These are phyloP conservation scores for Tenrec ecaudatus DNA, from an alignment of 2,113 vertebrate species.

Conservation along the genomic window DNA sequence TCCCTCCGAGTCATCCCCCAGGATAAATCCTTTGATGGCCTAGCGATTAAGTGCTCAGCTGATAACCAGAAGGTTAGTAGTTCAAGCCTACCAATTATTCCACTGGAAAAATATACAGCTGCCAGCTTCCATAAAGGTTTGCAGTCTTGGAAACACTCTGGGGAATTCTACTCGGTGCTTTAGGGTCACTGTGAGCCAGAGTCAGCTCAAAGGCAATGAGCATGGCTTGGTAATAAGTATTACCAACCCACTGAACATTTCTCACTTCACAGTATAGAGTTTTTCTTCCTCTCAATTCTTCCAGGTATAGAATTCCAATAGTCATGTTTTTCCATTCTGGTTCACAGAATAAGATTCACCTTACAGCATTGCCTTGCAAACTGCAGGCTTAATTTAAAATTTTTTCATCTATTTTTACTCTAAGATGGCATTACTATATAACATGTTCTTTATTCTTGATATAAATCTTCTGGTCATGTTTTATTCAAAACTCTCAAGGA, in stretches of 20 bases:
- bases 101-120: no score
- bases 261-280: slow-evolving; percentile 44
- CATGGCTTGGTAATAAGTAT: not conserved
- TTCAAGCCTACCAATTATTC: no score
- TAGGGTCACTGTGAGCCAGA: no score
- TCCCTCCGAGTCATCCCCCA: not conserved
- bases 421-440: not conserved
- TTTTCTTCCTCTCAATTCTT: slow-evolving; percentile 29
- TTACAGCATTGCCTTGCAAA: not conserved
- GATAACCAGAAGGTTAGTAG: no score
- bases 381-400: slow-evolving; percentile 1
- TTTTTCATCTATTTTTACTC: slow-evolving; percentile 26
- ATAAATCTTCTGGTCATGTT: not conserved
- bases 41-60: not conserved
- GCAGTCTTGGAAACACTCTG: no score
- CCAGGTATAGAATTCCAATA: slow-evolving; percentile 58
- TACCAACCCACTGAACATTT: slow-evolving; percentile 56
- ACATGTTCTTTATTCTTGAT: not conserved
- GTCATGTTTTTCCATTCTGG: not conserved
- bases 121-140: no score
- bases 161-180: no score
- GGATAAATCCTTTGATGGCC: not conserved
- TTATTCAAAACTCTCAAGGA: slow-evolving; percentile 30
- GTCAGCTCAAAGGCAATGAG: no score
- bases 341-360: not conserved